These are phyloP conservation scores for Gorsachius magnificus DNA, from an alignment of 2,797 vertebrate species.

Conservation along the genomic window DNA sequence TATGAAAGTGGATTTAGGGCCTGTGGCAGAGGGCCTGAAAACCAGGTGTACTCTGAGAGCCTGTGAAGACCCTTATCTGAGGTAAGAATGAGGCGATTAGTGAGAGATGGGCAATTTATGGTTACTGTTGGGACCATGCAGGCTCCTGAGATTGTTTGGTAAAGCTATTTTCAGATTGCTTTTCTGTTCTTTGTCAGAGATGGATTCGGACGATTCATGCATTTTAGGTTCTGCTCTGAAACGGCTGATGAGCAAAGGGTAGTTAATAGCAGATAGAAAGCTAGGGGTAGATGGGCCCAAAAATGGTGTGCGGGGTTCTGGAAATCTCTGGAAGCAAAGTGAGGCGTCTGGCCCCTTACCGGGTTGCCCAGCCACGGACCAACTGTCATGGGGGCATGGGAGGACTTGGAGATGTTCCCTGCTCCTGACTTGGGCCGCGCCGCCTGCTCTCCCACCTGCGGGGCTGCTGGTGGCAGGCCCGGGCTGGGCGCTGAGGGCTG, in stretches of 20 bases:
- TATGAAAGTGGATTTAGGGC: not conserved
- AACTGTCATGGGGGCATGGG: not conserved
- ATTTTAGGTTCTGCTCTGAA: not conserved
- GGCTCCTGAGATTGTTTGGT: not conserved
- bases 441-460: not conserved
- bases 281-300: accelerated
- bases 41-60: not conserved
- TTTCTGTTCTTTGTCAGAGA: not conserved
- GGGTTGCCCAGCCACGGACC: not conserved
- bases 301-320: not conserved
- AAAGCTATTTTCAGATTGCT: not conserved
- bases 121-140: not conserved
- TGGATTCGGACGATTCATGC: not conserved
- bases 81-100: not conserved
- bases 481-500: not conserved
- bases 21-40: not conserved
- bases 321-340: not conserved
- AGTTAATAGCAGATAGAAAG: not conserved
- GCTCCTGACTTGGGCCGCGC: not conserved
- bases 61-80: not conserved
- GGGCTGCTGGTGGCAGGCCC: not conserved
- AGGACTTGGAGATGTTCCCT: not conserved
- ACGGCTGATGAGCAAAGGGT: not conserved
- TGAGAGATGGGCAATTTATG: not conserved
- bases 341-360: not conserved